Conservation (phyloP, 2,113 vertebrate genomes). For the Vicugna pacos region DNA sequence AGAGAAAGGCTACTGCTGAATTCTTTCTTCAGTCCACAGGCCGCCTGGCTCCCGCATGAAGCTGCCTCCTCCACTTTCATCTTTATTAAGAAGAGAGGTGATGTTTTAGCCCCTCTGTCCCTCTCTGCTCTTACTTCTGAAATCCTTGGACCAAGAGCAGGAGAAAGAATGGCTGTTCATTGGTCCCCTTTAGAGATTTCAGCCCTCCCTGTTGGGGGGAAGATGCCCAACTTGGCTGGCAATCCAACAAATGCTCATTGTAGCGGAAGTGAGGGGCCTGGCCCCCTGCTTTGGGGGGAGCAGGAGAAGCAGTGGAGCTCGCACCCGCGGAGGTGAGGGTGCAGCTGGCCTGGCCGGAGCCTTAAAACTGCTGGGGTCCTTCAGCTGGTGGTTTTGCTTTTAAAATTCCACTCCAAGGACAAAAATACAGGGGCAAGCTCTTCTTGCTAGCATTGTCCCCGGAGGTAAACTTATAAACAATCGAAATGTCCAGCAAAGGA, state of each 20-base stretch:
- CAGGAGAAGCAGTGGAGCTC: neutral
- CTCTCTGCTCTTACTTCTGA: neutral
- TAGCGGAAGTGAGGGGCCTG: neutral
- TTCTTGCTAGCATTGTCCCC: rapidly evolving
- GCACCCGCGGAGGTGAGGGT: neutral
- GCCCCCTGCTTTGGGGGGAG: neutral
- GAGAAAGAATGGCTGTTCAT: neutral
- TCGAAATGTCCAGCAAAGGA: rapidly evolving
- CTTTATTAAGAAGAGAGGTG: neutral
- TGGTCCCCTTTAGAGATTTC: neutral
- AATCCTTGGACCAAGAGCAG: neutral
- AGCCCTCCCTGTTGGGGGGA: rapidly evolving
- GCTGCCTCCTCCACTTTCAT: rapidly evolving
- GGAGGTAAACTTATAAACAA: neutral
- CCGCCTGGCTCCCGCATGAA: rapidly evolving
- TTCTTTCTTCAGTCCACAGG: too few species aligned
- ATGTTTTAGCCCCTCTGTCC: neutral
- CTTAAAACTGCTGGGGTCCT: neutral
- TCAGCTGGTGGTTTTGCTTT: too few species aligned
- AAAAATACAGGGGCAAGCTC: neutral
- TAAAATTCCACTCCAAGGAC: neutral
- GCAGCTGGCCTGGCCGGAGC: rapidly evolving
- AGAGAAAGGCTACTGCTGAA: neutral
- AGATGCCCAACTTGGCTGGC: neutral
- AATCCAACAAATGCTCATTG: neutral